Conservation (phyloP, 2,113 vertebrate genomes). For the Myiagra hebetior region DNA sequence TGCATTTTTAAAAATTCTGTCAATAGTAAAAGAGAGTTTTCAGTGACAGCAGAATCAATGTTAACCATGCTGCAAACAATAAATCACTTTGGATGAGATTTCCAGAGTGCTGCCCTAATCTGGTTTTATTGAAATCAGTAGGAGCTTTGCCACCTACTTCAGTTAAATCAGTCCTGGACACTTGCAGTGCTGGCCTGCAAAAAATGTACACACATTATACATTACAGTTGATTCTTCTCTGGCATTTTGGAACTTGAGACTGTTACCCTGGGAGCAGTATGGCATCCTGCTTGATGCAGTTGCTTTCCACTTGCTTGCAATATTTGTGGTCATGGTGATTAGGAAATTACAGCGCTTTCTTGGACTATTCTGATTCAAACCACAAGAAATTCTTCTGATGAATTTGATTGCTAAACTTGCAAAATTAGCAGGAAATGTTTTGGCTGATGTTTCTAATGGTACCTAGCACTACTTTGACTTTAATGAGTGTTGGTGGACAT, state of each 20-base stretch:
- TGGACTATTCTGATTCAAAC: background rate
- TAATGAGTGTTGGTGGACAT: background rate
- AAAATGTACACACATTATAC: accelerated
- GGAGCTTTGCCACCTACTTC: constrained; percentile 27
- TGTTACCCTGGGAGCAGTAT: background rate
- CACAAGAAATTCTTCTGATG: background rate
- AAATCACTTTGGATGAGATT: background rate
- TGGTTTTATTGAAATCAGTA: background rate
- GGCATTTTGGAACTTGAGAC: background rate
- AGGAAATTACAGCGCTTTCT: background rate
- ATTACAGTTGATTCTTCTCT: background rate
- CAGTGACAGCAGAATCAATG: background rate
- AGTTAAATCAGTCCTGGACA: background rate
- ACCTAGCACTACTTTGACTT: background rate
- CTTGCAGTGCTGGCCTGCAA: background rate
- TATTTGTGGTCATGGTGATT: background rate
- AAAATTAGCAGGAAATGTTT: background rate
- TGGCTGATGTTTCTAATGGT: background rate
- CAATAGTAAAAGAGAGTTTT: background rate
- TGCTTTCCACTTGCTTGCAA: background rate
- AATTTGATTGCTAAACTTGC: background rate
- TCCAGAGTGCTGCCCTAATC: constrained; percentile 5
- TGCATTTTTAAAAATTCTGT: background rate
- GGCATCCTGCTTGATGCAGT: background rate
- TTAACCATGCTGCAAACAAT: background rate